These are phyloP conservation scores for Rhabdophis nuchalis DNA, from an alignment of 2,797 vertebrate species.

Conservation along the genomic window DNA sequence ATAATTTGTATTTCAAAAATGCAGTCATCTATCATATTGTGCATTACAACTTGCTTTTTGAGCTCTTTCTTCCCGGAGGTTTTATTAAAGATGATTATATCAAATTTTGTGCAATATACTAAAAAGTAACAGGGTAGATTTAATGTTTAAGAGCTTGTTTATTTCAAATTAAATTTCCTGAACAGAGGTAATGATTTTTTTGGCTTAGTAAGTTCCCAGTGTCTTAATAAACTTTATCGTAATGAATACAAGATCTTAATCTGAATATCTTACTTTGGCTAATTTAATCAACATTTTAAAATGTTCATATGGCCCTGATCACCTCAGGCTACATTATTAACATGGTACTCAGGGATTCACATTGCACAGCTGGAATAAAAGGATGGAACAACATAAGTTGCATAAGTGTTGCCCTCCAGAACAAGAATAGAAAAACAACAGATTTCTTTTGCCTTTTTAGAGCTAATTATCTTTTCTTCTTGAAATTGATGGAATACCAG, in stretches of 20 bases:
- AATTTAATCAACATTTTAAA: conserved; percentile 57
- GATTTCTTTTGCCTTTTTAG: conserved; percentile 44
- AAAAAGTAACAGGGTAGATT: conserved; percentile 15
- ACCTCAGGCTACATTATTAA: conserved; percentile 51
- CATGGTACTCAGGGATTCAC: conserved; percentile 27
- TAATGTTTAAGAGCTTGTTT: conserved; percentile 56
- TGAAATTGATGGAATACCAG: conserved; percentile 42
- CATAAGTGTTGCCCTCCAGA: conserved; percentile 39
- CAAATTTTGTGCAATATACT: conserved; percentile 31
- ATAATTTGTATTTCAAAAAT: conserved; percentile 12
- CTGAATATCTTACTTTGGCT: conserved; percentile 33
- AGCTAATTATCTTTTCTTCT: not conserved
- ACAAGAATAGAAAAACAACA: conserved; percentile 44
- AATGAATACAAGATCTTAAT: conserved; percentile 51
- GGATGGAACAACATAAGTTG: conserved; percentile 43
- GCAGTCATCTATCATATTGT: not conserved
- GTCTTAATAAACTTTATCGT: conserved; percentile 54
- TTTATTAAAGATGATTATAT: conserved; percentile 31
- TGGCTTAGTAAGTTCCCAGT: conserved; percentile 36
- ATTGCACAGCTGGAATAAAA: conserved; percentile 50
- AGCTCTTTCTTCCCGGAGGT: not conserved
- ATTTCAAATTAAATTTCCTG: conserved; percentile 51
- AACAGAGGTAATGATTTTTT: conserved; percentile 51
- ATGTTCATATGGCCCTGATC: conserved; percentile 40
- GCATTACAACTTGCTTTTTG: not conserved